Percentiles rank a stretch among this genome's conserved stretches.
Evolutionary conservation across 2,113 vertebrate genomes (phyloP).

Genomic region (Isichthys henryi): DNA sequence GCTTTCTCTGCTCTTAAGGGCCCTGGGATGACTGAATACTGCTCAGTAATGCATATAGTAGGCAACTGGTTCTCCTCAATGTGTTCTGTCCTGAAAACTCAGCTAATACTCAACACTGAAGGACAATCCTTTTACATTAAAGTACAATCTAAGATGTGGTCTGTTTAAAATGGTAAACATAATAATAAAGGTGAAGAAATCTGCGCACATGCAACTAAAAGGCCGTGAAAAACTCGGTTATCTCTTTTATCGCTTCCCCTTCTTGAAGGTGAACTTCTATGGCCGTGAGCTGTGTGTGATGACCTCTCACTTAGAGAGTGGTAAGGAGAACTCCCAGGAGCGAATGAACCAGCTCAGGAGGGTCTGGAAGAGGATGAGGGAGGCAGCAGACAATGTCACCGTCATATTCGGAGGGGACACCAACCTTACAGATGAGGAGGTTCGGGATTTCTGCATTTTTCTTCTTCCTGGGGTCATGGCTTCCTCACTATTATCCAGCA

Average conservation of each 20-base stretch:
- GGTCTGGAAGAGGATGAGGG: slow-evolving; percentile 61
- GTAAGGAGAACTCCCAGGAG: slow-evolving; percentile 55
- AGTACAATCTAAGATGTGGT: neutral
- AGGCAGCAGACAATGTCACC: slow-evolving; percentile 52
- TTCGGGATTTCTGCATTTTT: slow-evolving; percentile 36
- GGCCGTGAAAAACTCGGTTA: neutral
- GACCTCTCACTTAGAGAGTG: slow-evolving; percentile 80
- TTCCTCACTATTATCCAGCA: neutral
- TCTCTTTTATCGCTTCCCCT: neutral
- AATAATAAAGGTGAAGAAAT: neutral
- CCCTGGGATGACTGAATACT: neutral
- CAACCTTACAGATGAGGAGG: slow-evolving; percentile 74
- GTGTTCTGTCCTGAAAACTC: neutral
- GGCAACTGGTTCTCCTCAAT: neutral
- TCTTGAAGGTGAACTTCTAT: slow-evolving; percentile 56
- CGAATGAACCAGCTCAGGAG: slow-evolving; percentile 62
- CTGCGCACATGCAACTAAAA: neutral
- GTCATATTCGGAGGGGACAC: slow-evolving; percentile 81
- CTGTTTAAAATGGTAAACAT: neutral
- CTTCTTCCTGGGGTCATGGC: neutral
- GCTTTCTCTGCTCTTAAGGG: slow-evolving; percentile 19
- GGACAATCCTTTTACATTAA: neutral
- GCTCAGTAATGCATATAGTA: neutral
- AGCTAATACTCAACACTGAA: neutral
- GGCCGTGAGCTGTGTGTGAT: slow-evolving; percentile 70